Conservation (phyloP, 2,888 invertebrate genomes). For the Polyommatus iphigenia region DNA sequence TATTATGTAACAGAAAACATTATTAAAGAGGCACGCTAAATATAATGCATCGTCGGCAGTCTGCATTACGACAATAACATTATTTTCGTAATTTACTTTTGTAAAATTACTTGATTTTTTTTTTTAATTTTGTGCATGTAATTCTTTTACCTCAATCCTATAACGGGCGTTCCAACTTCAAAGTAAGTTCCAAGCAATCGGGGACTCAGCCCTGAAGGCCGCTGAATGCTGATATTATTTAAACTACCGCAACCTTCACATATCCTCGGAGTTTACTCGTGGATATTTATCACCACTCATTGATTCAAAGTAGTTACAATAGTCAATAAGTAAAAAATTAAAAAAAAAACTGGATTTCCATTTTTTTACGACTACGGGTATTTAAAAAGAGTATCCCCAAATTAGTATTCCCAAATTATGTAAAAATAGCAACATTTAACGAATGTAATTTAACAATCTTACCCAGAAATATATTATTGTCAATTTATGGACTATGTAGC, state of each 20-base stretch:
- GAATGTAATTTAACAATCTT: not conserved
- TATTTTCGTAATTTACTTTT: too few species aligned
- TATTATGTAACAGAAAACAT: not conserved
- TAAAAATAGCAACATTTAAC: not conserved
- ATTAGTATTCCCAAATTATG: not conserved
- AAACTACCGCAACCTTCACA: too few species aligned
- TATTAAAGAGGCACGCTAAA: not conserved
- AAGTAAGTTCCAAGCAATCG: not conserved
- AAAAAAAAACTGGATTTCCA: too few species aligned
- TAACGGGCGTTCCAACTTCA: too few species aligned
- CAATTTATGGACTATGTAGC: constrained; percentile 19
- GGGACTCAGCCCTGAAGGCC: too few species aligned
- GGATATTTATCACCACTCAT: not conserved
- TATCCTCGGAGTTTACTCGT: too few species aligned
- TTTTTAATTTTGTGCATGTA: not conserved
- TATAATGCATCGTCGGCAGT: not conserved
- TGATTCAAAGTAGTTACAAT: not conserved
- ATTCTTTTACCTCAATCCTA: not conserved
- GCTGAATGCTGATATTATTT: too few species aligned
- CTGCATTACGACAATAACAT: not conserved
- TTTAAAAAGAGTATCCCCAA: not conserved
- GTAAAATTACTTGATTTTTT: not conserved
- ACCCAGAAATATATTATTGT: not conserved
- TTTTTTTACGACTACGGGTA: too few species aligned
- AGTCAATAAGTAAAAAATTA: too few species aligned